These are phyloP conservation scores for Porites evermanni DNA, from an alignment of 92 coral and sea anemone species.

Conservation along the genomic window DNA sequence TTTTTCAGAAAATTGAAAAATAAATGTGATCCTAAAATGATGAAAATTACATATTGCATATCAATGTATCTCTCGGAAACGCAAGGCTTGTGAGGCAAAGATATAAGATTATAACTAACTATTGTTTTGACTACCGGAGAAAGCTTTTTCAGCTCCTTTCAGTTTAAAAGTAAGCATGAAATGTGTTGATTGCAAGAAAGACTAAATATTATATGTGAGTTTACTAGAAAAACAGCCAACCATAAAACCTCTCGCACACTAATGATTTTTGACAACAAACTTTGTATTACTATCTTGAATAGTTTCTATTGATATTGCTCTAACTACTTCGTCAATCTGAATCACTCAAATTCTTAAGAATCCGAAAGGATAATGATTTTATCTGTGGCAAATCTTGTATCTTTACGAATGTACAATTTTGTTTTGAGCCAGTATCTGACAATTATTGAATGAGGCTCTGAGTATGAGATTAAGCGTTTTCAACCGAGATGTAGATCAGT, in stretches of 20 bases:
- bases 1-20: background rate
- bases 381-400: background rate
- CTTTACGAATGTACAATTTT: background rate
- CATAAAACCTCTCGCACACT: background rate
- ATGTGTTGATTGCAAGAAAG: background rate
- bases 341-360: too few relatives aligned
- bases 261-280: background rate
- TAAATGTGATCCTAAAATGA: background rate
- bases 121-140: constrained; percentile 15
- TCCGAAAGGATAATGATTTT: too few relatives aligned
- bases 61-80: too few relatives aligned
- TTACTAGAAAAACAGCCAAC: background rate
- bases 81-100: background rate
- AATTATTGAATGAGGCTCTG: too few relatives aligned
- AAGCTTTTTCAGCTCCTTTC: constrained; percentile 4
- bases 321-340: too few relatives aligned
- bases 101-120: constrained; percentile 2
- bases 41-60: too few relatives aligned
- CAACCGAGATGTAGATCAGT: too few relatives aligned
- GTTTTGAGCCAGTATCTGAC: too few relatives aligned
- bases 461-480: too few relatives aligned
- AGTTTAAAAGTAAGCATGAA: too few relatives aligned
- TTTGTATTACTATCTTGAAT: background rate
- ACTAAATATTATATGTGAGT: too few relatives aligned
- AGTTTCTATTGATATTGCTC: background rate